phyloP scores from a whole-genome alignment of 2,113 vertebrate species.

The Indicator maculatus region DNA sequence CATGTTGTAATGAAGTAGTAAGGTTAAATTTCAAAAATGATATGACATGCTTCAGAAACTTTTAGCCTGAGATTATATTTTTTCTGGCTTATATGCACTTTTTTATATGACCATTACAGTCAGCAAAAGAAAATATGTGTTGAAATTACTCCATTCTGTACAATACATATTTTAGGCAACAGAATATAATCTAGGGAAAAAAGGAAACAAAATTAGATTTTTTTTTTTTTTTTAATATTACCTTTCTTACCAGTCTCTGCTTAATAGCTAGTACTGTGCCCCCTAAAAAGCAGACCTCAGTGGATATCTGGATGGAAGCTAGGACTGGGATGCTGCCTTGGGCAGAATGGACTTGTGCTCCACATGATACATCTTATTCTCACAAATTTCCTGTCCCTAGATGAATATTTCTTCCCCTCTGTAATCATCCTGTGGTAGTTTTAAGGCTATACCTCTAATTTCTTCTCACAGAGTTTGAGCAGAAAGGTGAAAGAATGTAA shows the following conservation, averaged over 20 bases:
- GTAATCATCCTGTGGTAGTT: neutral
- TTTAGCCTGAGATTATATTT: constrained; percentile 17
- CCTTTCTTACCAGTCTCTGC: neutral
- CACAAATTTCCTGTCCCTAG: neutral
- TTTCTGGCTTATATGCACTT: constrained; percentile 21
- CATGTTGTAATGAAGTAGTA: constrained; percentile 32
- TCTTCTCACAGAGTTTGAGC: no score
- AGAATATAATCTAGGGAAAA: neutral
- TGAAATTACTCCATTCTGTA: neutral
- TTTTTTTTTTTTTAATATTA: neutral
- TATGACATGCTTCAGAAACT: constrained; percentile 26
- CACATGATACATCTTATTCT: neutral
- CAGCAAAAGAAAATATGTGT: neutral
- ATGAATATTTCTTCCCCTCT: neutral
- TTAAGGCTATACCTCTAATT: no score
- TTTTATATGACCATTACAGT: neutral
- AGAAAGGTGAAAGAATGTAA: no score
- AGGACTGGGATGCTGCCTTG: neutral
- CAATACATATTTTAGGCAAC: neutral
- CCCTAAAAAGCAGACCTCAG: neutral
- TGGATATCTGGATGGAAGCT: neutral
- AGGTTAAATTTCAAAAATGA: constrained; percentile 50
- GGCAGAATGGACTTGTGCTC: neutral
- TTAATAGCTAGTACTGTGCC: neutral
- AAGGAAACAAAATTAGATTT: neutral